Evolutionary conservation across 1,140 invertebrate genomes (phyloP).

Genomic region (Paraescarpia echinospica): DNA sequence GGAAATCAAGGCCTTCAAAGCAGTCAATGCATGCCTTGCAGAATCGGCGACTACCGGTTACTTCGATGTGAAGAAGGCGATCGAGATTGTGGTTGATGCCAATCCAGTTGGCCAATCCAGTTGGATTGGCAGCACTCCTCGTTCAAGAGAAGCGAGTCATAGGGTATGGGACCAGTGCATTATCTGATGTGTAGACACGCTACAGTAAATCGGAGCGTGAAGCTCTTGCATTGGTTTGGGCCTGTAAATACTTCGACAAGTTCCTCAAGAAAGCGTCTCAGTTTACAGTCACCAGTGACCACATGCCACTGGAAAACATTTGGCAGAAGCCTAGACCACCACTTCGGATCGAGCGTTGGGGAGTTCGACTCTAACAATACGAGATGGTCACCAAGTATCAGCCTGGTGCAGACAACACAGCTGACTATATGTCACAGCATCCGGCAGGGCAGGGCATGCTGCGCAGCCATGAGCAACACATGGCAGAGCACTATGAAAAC

Average conservation of each 20-base stretch:
- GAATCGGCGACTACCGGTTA: background rate
- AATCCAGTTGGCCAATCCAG: background rate
- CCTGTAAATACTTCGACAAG: too few relatives aligned
- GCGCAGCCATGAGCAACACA: background rate
- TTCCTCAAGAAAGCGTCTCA: too few relatives aligned
- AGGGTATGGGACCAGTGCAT: background rate
- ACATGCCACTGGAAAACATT: too few relatives aligned
- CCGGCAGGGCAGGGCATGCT: background rate
- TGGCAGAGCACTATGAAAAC: background rate
- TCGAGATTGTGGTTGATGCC: constrained; percentile 13
- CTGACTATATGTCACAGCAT: background rate
- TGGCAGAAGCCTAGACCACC: constrained; percentile 3
- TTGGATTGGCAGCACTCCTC: too few relatives aligned
- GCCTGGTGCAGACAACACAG: background rate
- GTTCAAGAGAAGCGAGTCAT: constrained; percentile 33
- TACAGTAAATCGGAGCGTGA: background rate
- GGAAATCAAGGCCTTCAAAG: constrained; percentile 1
- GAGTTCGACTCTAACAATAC: constrained; percentile 20
- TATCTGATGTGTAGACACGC: background rate
- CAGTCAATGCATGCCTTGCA: background rate
- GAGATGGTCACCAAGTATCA: background rate
- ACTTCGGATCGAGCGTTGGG: constrained; percentile 24
- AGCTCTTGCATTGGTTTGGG: too few relatives aligned
- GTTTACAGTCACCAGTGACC: too few relatives aligned
- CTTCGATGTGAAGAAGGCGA: constrained; percentile 14